Evolutionary conservation across 2,797 vertebrate genomes (phyloP).

Genomic region (Synanceia verrucosa): DNA sequence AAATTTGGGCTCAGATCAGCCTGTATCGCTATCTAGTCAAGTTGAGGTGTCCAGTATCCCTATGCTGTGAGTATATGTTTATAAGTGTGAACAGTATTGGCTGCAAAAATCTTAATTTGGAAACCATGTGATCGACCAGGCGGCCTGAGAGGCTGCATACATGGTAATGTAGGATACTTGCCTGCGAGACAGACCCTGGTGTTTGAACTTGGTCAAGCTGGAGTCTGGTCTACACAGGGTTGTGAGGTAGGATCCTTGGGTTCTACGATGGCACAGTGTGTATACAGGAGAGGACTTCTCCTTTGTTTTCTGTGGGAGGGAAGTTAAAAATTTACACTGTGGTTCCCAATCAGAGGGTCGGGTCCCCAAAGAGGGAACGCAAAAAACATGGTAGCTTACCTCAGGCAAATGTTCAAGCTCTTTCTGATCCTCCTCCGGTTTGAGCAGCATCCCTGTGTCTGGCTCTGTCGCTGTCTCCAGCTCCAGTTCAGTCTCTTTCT

Average conservation of each 20-base stretch:
- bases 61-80: not conserved
- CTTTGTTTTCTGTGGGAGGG: slow-evolving; percentile 67
- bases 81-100: not conserved
- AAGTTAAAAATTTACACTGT: slow-evolving; percentile 7
- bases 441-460: not conserved
- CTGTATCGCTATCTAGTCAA: not conserved
- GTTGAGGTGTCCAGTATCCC: not conserved
- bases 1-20: not conserved
- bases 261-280: slow-evolving; percentile 85
- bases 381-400: slow-evolving; percentile 27
- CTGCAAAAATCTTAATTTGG: not conserved
- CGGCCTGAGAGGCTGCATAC: not conserved
- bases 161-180: slow-evolving; percentile 43
- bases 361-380: not conserved
- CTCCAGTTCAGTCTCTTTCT: not conserved
- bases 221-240: slow-evolving; percentile 82
- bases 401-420: slow-evolving; percentile 22
- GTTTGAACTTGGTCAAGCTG: slow-evolving; percentile 86
- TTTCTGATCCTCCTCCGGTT: slow-evolving; percentile 38
- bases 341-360: not conserved
- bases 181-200: slow-evolving; percentile 86
- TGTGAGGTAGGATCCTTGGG: slow-evolving; percentile 82
- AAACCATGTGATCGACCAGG: not conserved
- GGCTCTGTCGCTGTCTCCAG: slow-evolving; percentile 9
- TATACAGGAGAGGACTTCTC: slow-evolving; percentile 78